Evolutionary conservation across 2,113 vertebrate species (phyloP), one percentile per base, ranked within the genome.

Genomic region (Percina caprodes): DNA sequence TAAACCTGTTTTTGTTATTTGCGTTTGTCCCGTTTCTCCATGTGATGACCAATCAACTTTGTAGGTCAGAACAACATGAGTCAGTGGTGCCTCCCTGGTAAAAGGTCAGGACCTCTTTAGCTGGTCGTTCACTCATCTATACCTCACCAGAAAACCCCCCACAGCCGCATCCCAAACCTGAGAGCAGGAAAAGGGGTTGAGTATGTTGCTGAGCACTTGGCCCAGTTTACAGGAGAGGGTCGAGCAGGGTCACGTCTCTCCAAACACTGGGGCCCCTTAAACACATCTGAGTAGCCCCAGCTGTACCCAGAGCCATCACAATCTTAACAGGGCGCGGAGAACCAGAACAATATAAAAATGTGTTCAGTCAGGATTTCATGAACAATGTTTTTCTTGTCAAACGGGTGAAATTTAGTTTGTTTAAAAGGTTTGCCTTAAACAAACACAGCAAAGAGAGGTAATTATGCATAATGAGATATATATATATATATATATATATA

Each of bases 161-260:
- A 59, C 76, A 51, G 59, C 72, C 68, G 77, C 52, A 54, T 65
- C 82, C 55, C 70, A 14, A 85, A 63, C 70, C 58, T 45, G 46
- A 23, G 77, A 66, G 75, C 68, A 77, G 85, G 80, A 67, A 80
- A 85, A 77, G 45, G 63, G 58, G 66, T 69, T 68, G 76, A 84
- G 85, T 62, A 72, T 42, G 82, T 83, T 85, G 80, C 79, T 15
- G 85, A 87, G 87, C 78, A 86, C 89, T 94, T 81, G 84, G 86
- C 85, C 91, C 69, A 81, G 89, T 94, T 93, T 93, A 93, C 91
- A 88, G 87, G 90, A 91, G 75, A 58, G 85, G 92, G 92, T 93
- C 89, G 85, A 92, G 79, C 83, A 21, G 90, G 94, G 93, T 95
- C 94, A 93, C 18, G 67, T 89, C 91, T 93, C 82, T 77, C 77